Evolutionary conservation across 2,888 invertebrate genomes (phyloP).

Genomic region (Muscina levida): DNA sequence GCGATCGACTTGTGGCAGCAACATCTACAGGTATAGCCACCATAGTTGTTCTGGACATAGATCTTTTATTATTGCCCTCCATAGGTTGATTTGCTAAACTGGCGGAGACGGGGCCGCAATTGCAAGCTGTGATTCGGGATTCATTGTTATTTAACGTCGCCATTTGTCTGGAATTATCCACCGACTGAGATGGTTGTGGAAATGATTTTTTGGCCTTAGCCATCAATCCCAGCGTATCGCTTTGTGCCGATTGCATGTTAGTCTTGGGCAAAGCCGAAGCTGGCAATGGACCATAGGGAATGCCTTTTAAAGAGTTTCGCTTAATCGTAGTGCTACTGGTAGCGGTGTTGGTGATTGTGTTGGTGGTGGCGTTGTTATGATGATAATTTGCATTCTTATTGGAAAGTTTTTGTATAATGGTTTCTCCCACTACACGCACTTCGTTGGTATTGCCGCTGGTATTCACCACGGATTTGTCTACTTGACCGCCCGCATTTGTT

Average conservation of each 20-base stretch:
- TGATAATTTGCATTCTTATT: slow-evolving; percentile 34
- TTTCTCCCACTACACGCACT: slow-evolving; percentile 75
- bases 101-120: neutral
- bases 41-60: slow-evolving; percentile 76
- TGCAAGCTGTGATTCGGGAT: neutral
- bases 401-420: slow-evolving; percentile 75
- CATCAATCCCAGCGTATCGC: slow-evolving; percentile 31
- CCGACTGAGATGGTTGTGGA: slow-evolving; percentile 69
- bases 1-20: slow-evolving; percentile 46
- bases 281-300: slow-evolving; percentile 72
- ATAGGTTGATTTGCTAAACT: slow-evolving; percentile 28
- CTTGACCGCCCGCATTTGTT: neutral
- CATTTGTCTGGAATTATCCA: slow-evolving; percentile 49
- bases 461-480: neutral
- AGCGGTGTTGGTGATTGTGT: slow-evolving; percentile 2
- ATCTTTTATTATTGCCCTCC: slow-evolving; percentile 56
- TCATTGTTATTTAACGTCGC: slow-evolving; percentile 3
- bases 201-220: slow-evolving; percentile 79
- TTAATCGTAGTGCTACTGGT: slow-evolving; percentile 52
- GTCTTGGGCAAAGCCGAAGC: slow-evolving; percentile 65
- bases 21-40: slow-evolving; percentile 76
- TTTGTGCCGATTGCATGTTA: slow-evolving; percentile 51
- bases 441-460: slow-evolving; percentile 4
- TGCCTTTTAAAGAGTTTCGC: slow-evolving; percentile 68
- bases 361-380: neutral